Conservation (phyloP, 2,797 vertebrate genomes). For the Mastacembelus armatus region DNA sequence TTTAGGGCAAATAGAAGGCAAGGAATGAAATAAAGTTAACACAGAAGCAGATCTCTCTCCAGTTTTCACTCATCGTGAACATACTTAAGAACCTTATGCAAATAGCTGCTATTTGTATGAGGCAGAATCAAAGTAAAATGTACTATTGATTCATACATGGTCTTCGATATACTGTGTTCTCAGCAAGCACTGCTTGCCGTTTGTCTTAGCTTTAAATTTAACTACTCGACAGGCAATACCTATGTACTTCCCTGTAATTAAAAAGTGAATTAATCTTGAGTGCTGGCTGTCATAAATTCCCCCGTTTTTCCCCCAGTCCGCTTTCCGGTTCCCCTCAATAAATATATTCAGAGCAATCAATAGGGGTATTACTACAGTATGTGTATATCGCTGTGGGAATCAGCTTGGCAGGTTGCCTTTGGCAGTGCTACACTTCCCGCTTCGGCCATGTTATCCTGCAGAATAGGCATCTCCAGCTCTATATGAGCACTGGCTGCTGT, state of each 20-base stretch:
- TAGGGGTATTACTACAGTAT: slow-evolving; percentile 64
- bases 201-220: slow-evolving; percentile 73
- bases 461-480: slow-evolving; percentile 47
- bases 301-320: slow-evolving; percentile 43
- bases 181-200: slow-evolving; percentile 63
- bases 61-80: slow-evolving; percentile 16
- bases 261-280: slow-evolving; percentile 76
- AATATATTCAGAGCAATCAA: slow-evolving; percentile 68
- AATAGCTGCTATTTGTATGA: slow-evolving; percentile 29
- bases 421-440: slow-evolving; percentile 49
- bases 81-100: slow-evolving; percentile 32
- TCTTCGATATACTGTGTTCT: slow-evolving; percentile 66
- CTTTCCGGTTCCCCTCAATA: slow-evolving; percentile 45
- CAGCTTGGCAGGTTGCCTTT: slow-evolving; percentile 55
- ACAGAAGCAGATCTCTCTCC: slow-evolving; percentile 21
- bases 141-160: slow-evolving; percentile 67
- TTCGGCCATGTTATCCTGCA: slow-evolving; percentile 33
- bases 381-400: slow-evolving; percentile 62
- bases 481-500: slow-evolving; percentile 46
- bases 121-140: slow-evolving; percentile 55
- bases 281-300: slow-evolving; percentile 67
- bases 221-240: slow-evolving; percentile 66
- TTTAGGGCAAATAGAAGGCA: not conserved
- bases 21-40: slow-evolving; percentile 24
- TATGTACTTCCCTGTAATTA: slow-evolving; percentile 76